Base-by-base conservation (phyloP, 2,797 vertebrate genomes). In the Sebastes aleutianus region DNA sequence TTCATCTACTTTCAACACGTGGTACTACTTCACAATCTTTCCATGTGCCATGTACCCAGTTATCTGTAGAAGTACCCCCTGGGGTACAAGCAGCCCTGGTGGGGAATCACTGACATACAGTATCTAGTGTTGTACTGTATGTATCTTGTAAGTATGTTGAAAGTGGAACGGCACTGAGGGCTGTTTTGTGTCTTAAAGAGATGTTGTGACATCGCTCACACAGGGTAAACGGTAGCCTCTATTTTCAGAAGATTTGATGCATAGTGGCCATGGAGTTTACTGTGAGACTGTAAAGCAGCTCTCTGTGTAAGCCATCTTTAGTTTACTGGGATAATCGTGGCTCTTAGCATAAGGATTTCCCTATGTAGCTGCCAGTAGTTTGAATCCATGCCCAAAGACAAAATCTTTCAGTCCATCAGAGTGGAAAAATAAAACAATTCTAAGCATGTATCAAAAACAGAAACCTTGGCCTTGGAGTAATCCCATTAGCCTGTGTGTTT, bases 281-380 rank as follows among this genome's bases (percentile, higher is more conserved):
- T 24, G 24, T n/a, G 58, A 70, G 26, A 36, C 62, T 1, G 14
- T 56, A 39, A 77, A 86, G 81, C 69, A 68, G 61, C 56, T 65
- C 75, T 70, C 31, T 62, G 53, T 80, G 64, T 47, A 78, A 84
- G 66, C 71, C 74, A 69, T 82, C 80, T 71, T 82, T 54, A 72
- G 39, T 85, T 83, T 71, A 57, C 53, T 14, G 36, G 34, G 58
- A 85, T 78, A 70, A 84, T 69, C 39, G 3, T 10, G 56, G 47
- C 69, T 74, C 74, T 80, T 76, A 77, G 75, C 80, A 50, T 61
- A 72, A 90, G 78, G 85, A 74, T 87, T 89, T 83, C 79, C 79
- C 74, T 24, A 31, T 62, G 69, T 24, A 22, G 74, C 69, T 78
- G 77, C 71, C 58, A 68, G 47, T 3, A 79, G 74, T 85, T 87